Conservation (phyloP, 1,140 invertebrate genomes). For the Gryllus bimaculatus region DNA sequence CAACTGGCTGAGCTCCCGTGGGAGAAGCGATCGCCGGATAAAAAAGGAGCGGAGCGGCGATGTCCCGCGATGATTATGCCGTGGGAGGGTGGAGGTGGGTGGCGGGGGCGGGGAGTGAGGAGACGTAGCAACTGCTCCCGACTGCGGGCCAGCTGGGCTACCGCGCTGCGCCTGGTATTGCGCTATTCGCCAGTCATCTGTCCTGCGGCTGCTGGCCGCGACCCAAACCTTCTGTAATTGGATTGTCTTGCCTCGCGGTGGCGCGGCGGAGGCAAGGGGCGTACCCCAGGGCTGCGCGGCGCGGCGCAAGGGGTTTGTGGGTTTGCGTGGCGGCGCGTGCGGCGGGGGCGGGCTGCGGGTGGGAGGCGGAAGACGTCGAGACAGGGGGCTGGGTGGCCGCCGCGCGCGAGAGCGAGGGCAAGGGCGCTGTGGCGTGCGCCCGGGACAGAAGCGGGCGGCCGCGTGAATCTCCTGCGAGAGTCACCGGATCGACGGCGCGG, state of each 20-base stretch:
- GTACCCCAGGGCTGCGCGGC: neutral
- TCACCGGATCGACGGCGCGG: neutral
- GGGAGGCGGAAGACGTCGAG: neutral
- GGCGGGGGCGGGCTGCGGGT: neutral
- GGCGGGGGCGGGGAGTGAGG: too few relatives aligned
- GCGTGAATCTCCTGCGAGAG: neutral
- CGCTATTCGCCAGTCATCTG: neutral
- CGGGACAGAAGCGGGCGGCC: neutral
- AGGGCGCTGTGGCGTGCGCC: neutral
- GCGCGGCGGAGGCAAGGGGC: too few relatives aligned
- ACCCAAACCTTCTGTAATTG: slow-evolving; percentile 1
- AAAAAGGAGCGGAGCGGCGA: too few relatives aligned
- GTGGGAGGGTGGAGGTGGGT: too few relatives aligned
- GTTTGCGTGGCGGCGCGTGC: too few relatives aligned
- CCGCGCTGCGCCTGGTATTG: neutral
- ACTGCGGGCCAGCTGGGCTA: too few relatives aligned
- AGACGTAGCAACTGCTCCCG: too few relatives aligned
- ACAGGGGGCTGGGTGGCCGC: neutral
- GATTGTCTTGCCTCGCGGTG: neutral
- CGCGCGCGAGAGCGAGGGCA: neutral
- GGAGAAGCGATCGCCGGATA: too few relatives aligned
- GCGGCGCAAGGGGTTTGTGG: neutral
- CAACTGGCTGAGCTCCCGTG: too few relatives aligned
- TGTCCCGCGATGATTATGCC: too few relatives aligned
- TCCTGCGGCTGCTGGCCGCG: neutral